Conservation (phyloP, 2,797 vertebrate genomes). For the Notamacropus eugenii region DNA sequence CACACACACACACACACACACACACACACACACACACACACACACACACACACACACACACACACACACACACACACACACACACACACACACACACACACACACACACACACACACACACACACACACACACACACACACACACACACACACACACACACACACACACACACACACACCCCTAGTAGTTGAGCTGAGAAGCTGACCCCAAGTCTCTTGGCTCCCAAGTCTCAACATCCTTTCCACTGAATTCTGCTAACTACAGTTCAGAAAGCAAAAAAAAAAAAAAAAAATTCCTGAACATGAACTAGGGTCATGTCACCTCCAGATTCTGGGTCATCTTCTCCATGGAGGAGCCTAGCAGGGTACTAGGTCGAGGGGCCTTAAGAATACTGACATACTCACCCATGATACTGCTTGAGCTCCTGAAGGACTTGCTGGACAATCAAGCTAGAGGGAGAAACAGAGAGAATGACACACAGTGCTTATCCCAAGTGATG, state of each 20-base stretch:
- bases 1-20: too few species aligned
- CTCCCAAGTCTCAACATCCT: neutral
- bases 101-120: too few species aligned
- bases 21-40: too few species aligned
- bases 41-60: too few species aligned
- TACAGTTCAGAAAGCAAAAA: neutral
- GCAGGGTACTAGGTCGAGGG: accelerated
- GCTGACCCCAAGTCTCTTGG: neutral
- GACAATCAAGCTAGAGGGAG: conserved; percentile 91
- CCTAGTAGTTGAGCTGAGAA: neutral
- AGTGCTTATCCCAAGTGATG: neutral
- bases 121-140: too few species aligned
- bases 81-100: neutral
- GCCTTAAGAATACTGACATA: conserved; percentile 45
- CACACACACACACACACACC: neutral
- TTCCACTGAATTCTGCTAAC: neutral
- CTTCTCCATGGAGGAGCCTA: neutral
- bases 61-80: neutral
- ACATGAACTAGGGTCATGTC: neutral
- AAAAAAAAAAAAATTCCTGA: neutral
- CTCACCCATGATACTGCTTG: conserved; percentile 95
- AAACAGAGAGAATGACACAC: neutral
- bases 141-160: too few species aligned
- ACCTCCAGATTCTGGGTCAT: neutral
- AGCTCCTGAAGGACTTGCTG: conserved; percentile 96